These are phyloP conservation scores for Uloborus diversus DNA, from an alignment of 1,140 invertebrate genomes.

Conservation along the genomic window DNA sequence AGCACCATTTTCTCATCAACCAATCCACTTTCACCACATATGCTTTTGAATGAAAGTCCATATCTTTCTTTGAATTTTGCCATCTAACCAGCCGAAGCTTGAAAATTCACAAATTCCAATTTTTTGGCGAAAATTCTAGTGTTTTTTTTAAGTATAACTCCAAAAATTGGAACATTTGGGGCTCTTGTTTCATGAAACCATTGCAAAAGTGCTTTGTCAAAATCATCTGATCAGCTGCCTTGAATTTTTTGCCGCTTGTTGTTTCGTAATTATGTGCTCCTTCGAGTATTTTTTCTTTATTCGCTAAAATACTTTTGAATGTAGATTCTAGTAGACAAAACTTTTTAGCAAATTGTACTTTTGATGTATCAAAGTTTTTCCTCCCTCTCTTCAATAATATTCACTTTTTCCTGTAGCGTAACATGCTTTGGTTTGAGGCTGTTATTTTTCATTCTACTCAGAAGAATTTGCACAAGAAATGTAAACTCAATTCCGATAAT, in stretches of 20 bases:
- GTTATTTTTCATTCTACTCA: not conserved
- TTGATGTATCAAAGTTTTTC: no score
- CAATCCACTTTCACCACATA: not conserved
- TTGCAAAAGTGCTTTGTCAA: not conserved
- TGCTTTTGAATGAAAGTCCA: not conserved
- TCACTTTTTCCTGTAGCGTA: not conserved
- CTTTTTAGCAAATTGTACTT: not conserved
- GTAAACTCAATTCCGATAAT: not conserved
- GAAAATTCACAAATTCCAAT: not conserved
- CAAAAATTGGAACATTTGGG: not conserved
- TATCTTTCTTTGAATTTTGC: not conserved
- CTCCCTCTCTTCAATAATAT: not conserved
- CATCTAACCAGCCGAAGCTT: not conserved
- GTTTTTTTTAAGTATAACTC: not conserved
- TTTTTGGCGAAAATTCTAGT: not conserved
- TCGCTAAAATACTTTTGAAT: not conserved
- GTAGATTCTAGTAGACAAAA: not conserved
- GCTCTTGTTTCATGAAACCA: not conserved
- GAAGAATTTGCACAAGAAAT: not conserved
- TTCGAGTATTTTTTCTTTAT: not conserved
- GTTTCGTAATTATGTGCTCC: not conserved
- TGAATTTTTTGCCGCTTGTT: not conserved
- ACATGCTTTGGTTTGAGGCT: not conserved
- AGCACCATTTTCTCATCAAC: not conserved
- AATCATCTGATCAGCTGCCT: not conserved